Evolutionary conservation across 2,888 invertebrate genomes (phyloP), one percentile per base, ranked within the genome.

Genomic region (Ennomos erosarius): DNA sequence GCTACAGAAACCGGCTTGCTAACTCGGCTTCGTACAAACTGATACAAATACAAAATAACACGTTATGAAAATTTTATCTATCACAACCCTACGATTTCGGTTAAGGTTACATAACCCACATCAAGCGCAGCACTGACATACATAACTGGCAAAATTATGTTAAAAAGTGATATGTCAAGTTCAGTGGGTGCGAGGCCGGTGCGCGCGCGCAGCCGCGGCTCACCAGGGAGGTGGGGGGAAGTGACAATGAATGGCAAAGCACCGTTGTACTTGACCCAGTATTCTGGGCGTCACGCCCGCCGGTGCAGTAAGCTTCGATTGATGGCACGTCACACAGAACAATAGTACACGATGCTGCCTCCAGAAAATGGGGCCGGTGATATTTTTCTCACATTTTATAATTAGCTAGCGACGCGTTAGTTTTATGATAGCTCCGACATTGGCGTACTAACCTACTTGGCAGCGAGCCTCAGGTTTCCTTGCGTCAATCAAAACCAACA

Each of bases 251-350:
- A 90, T 88, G 88, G 89, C 90, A 87, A 87, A 90, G 88, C 91
- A 87, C 85, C 88, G 88, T 84, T 90, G 91, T 90, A 88, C 92
- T 92, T 92, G 92, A 91, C 92, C 92, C 79, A 91, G 88, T 87
- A 88, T 86, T 80, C 76, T 74, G 79, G 73, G 78, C 87, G 90
- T 82, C 85, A 82, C 82, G 82, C 76, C 74, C 80, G 81, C 76
- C 78, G 76, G 72, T 77, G 82, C 81, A 78, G 70, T 72, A 74
- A 75, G 78, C 78, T 76, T 73, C 82, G 81, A 83, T 79, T 79
- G 83, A 83, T 83, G 84, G 79, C 79, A 79, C 81, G 79, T 81
- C 82, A 81, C 81, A 77, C 75, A 56, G 43, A 60, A 68, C 68
- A 63, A 64, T 66, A 55, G 49, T 37, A 39, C 35, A 12, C 35